These are phyloP conservation scores for Garrulus glandarius DNA, from an alignment of 2,797 vertebrate species.

Conservation along the genomic window DNA sequence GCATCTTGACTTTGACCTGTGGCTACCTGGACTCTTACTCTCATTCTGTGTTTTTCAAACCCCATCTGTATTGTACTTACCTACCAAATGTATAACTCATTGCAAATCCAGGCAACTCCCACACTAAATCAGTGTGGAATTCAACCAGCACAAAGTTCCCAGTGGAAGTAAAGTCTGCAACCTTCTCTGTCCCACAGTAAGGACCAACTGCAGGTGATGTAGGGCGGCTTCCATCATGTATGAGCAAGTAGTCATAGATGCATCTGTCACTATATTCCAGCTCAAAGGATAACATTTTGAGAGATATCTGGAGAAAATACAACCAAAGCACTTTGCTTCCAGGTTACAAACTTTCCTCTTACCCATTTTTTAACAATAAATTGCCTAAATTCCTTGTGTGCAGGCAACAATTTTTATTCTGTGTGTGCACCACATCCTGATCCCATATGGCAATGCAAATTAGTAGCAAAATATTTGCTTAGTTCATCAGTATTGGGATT, in stretches of 20 bases:
- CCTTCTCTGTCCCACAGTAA: conserved; percentile 50
- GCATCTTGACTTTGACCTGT: background rate
- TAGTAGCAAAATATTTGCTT: background rate
- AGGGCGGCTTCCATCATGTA: conserved; percentile 54
- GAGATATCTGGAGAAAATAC: conserved; percentile 58
- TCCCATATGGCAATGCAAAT: background rate
- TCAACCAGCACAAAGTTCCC: conserved; percentile 63
- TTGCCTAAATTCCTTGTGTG: background rate
- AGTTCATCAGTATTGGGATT: background rate
- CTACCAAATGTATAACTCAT: conserved; percentile 55
- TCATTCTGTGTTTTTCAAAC: background rate
- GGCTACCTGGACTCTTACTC: background rate
- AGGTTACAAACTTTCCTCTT: background rate
- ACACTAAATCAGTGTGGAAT: conserved; percentile 59
- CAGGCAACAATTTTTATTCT: background rate
- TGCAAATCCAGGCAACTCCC: conserved; percentile 51
- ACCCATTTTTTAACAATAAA: background rate
- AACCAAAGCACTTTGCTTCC: background rate
- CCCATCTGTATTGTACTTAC: background rate
- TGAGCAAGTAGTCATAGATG: conserved; percentile 56
- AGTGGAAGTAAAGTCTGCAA: conserved; percentile 53
- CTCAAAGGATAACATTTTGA: conserved; percentile 65
- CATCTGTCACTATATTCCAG: conserved; percentile 53
- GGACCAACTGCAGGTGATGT: conserved; percentile 46
- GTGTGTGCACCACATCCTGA: background rate